Evolutionary conservation across 2,113 vertebrate species (phyloP).

Genomic region (Elephas maximus): DNA sequence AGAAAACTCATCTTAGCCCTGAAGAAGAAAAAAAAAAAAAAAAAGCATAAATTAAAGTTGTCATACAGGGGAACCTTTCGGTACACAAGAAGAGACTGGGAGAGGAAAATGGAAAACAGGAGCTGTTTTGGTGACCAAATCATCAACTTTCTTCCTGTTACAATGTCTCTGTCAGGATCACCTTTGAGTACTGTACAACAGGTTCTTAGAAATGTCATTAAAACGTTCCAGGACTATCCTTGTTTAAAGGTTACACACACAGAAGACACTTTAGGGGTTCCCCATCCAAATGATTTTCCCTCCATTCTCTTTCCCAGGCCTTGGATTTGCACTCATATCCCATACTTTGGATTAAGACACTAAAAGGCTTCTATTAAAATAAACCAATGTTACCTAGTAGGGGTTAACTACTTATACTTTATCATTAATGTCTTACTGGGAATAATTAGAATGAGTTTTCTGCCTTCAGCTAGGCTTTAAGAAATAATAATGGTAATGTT

Average conservation of each 20-base stretch:
- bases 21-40: neutral
- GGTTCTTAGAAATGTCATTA: neutral
- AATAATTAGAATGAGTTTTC: constrained; percentile 77
- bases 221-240: neutral
- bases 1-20: neutral
- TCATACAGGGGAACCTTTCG: neutral
- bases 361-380: constrained; percentile 52
- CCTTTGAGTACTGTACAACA: neutral
- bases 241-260: constrained; percentile 1
- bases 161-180: neutral
- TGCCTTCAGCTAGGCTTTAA: constrained; percentile 47
- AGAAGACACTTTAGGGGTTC: neutral
- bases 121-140: neutral
- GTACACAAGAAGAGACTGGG: neutral
- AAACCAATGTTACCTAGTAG: constrained; percentile 60
- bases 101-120: neutral
- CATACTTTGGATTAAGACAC: constrained; percentile 48
- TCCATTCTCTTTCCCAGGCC: neutral
- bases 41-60: neutral
- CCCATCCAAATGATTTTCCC: neutral
- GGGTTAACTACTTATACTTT: constrained; percentile 64
- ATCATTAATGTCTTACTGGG: constrained; percentile 74
- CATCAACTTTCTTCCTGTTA: neutral
- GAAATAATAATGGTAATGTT: constrained; percentile 47
- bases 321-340: constrained; percentile 42